These are phyloP conservation scores for Trachurus trachurus DNA, from an alignment of 2,797 vertebrate genomes.

Conservation along the genomic window DNA sequence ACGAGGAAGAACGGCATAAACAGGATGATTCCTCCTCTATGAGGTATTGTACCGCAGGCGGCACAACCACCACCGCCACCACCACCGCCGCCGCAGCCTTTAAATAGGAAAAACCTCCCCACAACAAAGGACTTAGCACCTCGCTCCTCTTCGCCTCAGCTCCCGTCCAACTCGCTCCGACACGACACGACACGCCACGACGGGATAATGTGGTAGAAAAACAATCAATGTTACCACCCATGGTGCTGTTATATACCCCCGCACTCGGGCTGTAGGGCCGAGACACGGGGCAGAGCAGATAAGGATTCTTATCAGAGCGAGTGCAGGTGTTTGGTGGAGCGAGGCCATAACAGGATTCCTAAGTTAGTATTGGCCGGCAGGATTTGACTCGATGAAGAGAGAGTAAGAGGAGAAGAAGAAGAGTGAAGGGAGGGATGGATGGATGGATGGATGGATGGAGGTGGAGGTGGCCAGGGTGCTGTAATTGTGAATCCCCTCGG, in stretches of 20 bases:
- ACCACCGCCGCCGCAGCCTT: slow-evolving; percentile 11
- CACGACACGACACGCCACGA: slow-evolving; percentile 4
- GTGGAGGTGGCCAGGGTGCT: slow-evolving; percentile 45
- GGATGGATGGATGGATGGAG: slow-evolving; percentile 7
- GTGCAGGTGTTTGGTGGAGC: slow-evolving; percentile 74
- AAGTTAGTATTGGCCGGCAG: slow-evolving; percentile 55
- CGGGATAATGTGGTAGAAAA: slow-evolving; percentile 45
- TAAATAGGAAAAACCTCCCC: slow-evolving; percentile 52
- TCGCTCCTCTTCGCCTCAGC: slow-evolving; percentile 13
- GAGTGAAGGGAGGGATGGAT: slow-evolving; percentile 10
- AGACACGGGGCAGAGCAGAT: slow-evolving; percentile 62
- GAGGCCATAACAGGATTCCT: slow-evolving; percentile 69
- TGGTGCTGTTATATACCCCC: slow-evolving; percentile 30
- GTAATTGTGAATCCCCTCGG: slow-evolving; percentile 70
- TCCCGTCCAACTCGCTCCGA: slow-evolving; percentile 21
- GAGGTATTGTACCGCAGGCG: slow-evolving; percentile 43
- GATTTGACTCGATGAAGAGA: slow-evolving; percentile 51
- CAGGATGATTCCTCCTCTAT: slow-evolving; percentile 42
- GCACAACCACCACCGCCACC: background rate
- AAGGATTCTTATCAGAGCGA: slow-evolving; percentile 76
- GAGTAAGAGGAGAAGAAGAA: slow-evolving; percentile 22
- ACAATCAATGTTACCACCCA: slow-evolving; percentile 59
- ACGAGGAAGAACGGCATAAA: slow-evolving; percentile 48
- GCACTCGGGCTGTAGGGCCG: slow-evolving; percentile 36
- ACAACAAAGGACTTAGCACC: slow-evolving; percentile 43